Evolutionary conservation across 2,888 invertebrate genomes (phyloP).

Genomic region (Sialis fuliginosa): DNA sequence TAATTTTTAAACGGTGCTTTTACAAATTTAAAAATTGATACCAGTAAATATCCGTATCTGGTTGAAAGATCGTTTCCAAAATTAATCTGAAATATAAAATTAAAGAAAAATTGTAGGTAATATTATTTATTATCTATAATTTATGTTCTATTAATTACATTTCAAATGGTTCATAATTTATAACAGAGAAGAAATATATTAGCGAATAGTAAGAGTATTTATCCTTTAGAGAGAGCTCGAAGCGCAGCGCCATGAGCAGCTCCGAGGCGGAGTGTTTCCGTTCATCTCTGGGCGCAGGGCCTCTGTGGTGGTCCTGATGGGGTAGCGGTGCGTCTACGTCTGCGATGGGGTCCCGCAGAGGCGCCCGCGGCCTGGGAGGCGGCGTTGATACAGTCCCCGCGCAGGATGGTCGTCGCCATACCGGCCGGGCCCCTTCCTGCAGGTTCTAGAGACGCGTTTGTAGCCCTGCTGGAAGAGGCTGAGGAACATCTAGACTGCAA

Average conservation of each 20-base stretch:
- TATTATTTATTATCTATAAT: no score
- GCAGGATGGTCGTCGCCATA: slow-evolving; percentile 75
- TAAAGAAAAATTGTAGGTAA: no score
- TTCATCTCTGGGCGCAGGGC: slow-evolving; percentile 94
- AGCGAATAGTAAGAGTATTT: no score
- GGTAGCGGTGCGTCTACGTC: slow-evolving; percentile 34
- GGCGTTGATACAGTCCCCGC: slow-evolving; percentile 33
- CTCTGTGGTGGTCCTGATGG: slow-evolving; percentile 99
- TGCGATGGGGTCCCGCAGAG: slow-evolving; percentile 29
- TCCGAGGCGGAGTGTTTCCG: slow-evolving; percentile 57
- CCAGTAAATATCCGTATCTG: no score
- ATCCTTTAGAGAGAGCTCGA: slow-evolving; percentile 29
- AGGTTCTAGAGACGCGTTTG: slow-evolving; percentile 89
- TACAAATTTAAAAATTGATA: no score
- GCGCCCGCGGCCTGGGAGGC: slow-evolving; percentile 30
- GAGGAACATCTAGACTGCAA: slow-evolving; percentile 79
- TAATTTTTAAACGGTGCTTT: no score
- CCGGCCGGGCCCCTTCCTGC: slow-evolving; percentile 73
- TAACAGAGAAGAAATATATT: no score
- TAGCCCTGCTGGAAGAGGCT: slow-evolving; percentile 85
- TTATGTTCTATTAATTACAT: no score
- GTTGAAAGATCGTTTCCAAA: no score
- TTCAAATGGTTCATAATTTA: no score
- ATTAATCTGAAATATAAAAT: no score
- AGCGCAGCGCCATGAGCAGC: slow-evolving; percentile 48